A percentile compares a stretch with the other conserved stretches of the same genome.
Evolutionary conservation across 2,113 vertebrate species (phyloP).

Genomic region (Gymnarchus niloticus): DNA sequence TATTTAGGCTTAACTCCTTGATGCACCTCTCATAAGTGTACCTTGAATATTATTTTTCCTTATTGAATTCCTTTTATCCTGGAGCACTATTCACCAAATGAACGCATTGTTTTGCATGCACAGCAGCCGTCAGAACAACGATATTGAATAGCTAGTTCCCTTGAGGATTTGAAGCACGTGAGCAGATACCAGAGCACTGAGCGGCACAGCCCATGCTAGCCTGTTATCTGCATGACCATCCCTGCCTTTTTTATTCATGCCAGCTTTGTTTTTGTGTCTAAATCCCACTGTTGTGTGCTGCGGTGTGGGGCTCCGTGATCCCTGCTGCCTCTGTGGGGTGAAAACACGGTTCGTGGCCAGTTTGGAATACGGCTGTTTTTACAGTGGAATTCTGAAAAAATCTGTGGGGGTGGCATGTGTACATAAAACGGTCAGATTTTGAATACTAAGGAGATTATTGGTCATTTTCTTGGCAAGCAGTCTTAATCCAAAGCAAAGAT

Average conservation of each 20-base stretch:
- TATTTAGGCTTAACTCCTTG: neutral
- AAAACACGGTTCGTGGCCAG: neutral
- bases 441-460: neutral
- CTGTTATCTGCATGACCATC: too few relatives aligned
- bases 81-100: neutral
- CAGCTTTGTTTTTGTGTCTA: neutral
- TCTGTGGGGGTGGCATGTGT: neutral
- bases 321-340: neutral
- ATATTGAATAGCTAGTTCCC: neutral
- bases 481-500: neutral
- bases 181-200: too few relatives aligned
- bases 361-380: neutral
- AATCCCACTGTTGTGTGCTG: too few relatives aligned
- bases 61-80: neutral
- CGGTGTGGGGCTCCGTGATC: too few relatives aligned
- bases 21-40: neutral
- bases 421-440: neutral
- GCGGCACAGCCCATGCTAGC: too few relatives aligned
- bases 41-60: neutral
- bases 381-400: neutral
- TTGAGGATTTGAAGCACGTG: neutral
- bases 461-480: neutral
- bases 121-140: neutral
- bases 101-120: neutral
- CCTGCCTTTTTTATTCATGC: neutral